Conservation (phyloP, 2,113 vertebrate genomes). For the Labeo rohita region DNA sequence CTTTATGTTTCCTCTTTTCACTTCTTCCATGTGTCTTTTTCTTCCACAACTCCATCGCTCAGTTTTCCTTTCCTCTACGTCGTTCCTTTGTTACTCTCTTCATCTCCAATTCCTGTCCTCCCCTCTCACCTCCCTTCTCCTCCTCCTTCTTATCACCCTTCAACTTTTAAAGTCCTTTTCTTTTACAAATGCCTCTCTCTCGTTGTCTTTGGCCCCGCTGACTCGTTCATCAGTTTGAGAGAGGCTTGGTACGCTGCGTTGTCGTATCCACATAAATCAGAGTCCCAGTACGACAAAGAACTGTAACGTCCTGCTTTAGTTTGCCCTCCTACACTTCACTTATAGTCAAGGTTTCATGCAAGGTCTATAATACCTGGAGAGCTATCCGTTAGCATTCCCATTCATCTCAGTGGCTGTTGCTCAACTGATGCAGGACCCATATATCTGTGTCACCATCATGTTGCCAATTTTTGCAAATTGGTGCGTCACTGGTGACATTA, state of each 20-base stretch:
- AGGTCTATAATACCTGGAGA: slow-evolving; percentile 17
- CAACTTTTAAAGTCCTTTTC: slow-evolving; percentile 29
- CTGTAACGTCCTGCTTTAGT: slow-evolving; percentile 61
- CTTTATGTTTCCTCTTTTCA: slow-evolving; percentile 60
- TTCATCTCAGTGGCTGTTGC: slow-evolving; percentile 18
- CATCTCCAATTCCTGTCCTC: slow-evolving; percentile 64
- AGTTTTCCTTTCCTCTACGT: slow-evolving; percentile 63
- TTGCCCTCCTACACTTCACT: slow-evolving; percentile 46
- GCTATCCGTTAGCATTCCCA: background rate
- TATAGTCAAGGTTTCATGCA: slow-evolving; percentile 53
- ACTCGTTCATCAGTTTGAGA: slow-evolving; percentile 57
- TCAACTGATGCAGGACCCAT: slow-evolving; percentile 49
- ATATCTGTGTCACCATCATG: background rate
- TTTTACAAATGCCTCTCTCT: slow-evolving; percentile 57
- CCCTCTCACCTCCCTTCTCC: slow-evolving; percentile 58
- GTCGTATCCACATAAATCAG: slow-evolving; percentile 67
- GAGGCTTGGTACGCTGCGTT: slow-evolving; percentile 61
- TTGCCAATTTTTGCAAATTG: background rate
- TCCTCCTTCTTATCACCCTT: slow-evolving; percentile 28
- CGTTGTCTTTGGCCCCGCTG: slow-evolving; percentile 50
- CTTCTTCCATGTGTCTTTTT: slow-evolving; percentile 21
- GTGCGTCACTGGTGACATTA: background rate
- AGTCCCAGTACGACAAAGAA: slow-evolving; percentile 58
- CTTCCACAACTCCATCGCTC: slow-evolving; percentile 65
- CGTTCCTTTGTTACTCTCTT: slow-evolving; percentile 52